Conservation (phyloP, 2,797 vertebrate genomes). For the Etheostoma nigrum region DNA sequence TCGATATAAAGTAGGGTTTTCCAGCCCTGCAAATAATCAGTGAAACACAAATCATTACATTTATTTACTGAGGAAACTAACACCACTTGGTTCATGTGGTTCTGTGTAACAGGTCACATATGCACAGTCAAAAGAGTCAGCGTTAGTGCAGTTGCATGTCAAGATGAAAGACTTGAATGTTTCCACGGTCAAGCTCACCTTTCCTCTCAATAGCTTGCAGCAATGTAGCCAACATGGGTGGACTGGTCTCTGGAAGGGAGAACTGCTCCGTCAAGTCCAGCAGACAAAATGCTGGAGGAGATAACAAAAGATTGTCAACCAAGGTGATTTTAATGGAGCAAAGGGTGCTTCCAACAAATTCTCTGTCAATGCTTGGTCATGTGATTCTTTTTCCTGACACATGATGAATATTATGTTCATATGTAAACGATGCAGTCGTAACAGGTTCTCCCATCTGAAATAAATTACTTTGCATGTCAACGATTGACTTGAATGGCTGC, state of each 20-base stretch:
- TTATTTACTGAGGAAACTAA: not conserved
- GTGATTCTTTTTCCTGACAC: not conserved
- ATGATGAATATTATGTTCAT: not conserved
- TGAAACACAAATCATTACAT: not conserved
- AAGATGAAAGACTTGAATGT: not conserved
- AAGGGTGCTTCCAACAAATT: not conserved
- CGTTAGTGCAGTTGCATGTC: not conserved
- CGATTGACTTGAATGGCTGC: too few relatives aligned
- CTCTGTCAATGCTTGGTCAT: not conserved
- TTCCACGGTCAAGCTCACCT: conserved; percentile 84
- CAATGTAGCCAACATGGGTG: conserved; percentile 89
- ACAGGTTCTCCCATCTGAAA: not conserved
- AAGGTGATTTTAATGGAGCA: not conserved
- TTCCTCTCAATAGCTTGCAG: conserved; percentile 94
- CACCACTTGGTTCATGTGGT: not conserved
- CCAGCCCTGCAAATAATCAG: conserved; percentile 86
- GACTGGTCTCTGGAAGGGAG: conserved; percentile 89
- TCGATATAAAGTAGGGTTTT: conserved; percentile 93
- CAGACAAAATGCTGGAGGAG: conserved; percentile 80
- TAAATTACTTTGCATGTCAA: not conserved
- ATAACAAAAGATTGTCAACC: conserved; percentile 12
- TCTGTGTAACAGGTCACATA: not conserved
- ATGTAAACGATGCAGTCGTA: not conserved
- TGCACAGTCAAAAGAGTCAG: not conserved
- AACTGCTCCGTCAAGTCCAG: conserved; percentile 95